phyloP scores from a whole-genome alignment of 30 jellyfish, hydroid and myxozoan species.

The Hydractinia symbiolongicarpus region DNA sequence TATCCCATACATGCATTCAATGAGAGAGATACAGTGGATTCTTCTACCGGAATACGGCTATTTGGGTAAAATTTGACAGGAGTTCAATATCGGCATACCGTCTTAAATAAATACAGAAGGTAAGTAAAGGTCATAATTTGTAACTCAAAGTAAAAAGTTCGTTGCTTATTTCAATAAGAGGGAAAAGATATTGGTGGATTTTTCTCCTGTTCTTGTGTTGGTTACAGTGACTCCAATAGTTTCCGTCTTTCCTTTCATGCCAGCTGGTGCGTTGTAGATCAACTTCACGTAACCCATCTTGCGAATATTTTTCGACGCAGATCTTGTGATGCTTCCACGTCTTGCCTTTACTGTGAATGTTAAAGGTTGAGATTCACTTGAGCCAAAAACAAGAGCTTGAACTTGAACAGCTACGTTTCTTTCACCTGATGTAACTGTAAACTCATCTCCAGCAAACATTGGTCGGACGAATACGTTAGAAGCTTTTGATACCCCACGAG shows the following conservation, averaged over 20 bases:
- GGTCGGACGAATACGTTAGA: constrained; percentile 25
- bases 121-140: too few relatives aligned
- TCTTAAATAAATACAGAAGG: too few relatives aligned
- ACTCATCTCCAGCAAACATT: constrained; percentile 44
- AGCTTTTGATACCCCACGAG: constrained; percentile 46
- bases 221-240: neutral
- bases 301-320: neutral
- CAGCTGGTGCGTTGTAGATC: constrained; percentile 1
- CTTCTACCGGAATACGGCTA: too few relatives aligned
- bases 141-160: neutral
- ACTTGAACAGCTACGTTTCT: neutral
- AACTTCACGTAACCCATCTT: neutral
- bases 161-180: neutral
- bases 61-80: too few relatives aligned
- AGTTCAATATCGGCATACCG: too few relatives aligned
- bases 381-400: constrained; percentile 3
- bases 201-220: constrained; percentile 10
- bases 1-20: too few relatives aligned
- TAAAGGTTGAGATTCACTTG: neutral
- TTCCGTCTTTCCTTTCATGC: constrained; percentile 11
- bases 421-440: constrained; percentile 24
- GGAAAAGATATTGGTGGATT: neutral
- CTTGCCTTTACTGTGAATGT: neutral
- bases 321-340: neutral
- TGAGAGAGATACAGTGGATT: too few relatives aligned